Base-by-base conservation (phyloP, 1,140 invertebrate genomes). In the Drepana arcuata region DNA sequence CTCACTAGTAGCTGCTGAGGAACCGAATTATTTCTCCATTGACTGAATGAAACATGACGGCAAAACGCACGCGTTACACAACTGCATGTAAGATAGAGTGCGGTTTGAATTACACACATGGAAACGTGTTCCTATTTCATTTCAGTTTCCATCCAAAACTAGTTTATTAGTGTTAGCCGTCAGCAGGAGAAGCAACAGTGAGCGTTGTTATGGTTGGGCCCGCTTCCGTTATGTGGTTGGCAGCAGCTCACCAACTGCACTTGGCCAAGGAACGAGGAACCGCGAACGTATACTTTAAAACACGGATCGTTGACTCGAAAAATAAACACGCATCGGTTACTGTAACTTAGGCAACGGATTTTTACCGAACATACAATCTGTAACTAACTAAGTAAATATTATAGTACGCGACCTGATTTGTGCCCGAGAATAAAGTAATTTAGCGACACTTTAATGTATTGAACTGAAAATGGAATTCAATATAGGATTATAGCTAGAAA, bases 141-240 rank as follows among this genome's bases (percentile, higher is more conserved):
- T 66, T 57, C 42, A 59, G 48, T 50, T 66, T 62, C 56, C 59
- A 55, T 54, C 42, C 29, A 52, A 59, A 61, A 49, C 54, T 52
- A 54, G 59, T 63, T 66, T 62, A 62, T 65, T 68, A 63, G 55
- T 67, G 54, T 66, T 42, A 55, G 41, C 44, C 45, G 53, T 55
- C 51, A 52, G 56, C 61, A 65, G 55, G 45, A 44, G 48, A 64
- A 58, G 49, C 55, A 52, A 43, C 46, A 49, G 54, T 48, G 53
- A 48, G 48, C 40, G 53, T 53, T 67, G 65, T 69, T 71, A 69
- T 71, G 60, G 46, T 63, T 65, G 41, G 45, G 31, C 34, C 56
- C 48, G 58, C 61, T 72, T 75, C 67, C 67, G 67, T 53, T 61
- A 48, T 55, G 53, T 27, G 46, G 24, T 36, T 53, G 34, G 35